Base-by-base conservation (phyloP, 2,797 vertebrate genomes). In the Halcyon badia region DNA sequence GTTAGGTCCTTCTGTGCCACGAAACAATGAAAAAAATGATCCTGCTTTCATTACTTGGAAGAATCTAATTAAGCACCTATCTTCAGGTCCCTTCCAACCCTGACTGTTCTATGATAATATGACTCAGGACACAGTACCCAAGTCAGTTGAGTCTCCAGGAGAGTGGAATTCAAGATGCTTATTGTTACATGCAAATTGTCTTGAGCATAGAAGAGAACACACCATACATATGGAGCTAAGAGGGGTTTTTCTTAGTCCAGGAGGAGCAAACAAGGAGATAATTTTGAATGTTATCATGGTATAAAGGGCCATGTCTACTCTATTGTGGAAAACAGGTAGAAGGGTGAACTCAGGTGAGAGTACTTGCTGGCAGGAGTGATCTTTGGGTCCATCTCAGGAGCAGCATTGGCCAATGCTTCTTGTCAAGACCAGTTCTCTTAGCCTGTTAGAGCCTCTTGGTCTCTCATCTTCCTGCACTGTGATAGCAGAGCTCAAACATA, bases 351-450 rank as follows among this genome's bases (percentile, higher is more conserved):
- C 20, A 48, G 77, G 17, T 19, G 35, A 11, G 39, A 25, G 31
- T 7, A 20, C 6, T 3, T 46, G 6, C 8, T 54, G 42, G 22
- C 54, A 62, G 21, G 28, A 60, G 15, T 15, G 7, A 8, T 44
- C 37, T 39, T 57, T 17, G 37, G 11, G 8, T 54, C 11, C 19
- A 33, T 13, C 11, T 15, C 62, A 35, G 25, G 10, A 39, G 11
- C 35, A 41, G 14, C 17, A 30, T 26, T 28, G 41, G 14, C n/a
- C 48, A 15, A 8, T 17, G 44, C 41, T 68, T n/a, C 71, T 88
- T 4, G 4, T 28, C 7, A 13, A 13, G 8, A 22, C 10, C 42
- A 19, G 19, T 14, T 44, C 0, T 51, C 44, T 42, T 2, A 25
- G n/a, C 26, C 37, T 37, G 37, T 37, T 37, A 11, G 37, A 80